These are phyloP conservation scores for Drosophila tropicalis DNA, from an alignment of 1,140 invertebrate genomes.

Conservation along the genomic window DNA sequence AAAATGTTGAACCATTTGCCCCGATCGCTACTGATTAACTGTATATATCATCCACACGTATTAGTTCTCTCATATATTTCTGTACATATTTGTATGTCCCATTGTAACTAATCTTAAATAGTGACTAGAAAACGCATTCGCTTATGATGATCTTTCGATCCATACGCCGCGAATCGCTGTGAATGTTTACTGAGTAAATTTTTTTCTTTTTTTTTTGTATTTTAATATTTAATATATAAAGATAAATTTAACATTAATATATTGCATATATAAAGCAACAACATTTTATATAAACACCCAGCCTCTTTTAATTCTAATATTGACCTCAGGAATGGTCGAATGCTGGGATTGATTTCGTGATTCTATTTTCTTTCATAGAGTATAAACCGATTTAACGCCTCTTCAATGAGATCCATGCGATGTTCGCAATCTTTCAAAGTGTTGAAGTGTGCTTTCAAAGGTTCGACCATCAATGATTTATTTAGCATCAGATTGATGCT, in stretches of 20 bases:
- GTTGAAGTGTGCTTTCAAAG: no score
- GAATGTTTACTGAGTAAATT: constrained; percentile 82
- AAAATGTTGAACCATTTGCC: constrained; percentile 71
- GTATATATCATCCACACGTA: neutral
- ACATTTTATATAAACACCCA: neutral
- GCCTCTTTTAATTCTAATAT: no score
- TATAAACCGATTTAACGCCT: constrained; percentile 63
- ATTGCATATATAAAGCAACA: neutral
- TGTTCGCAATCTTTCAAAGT: no score
- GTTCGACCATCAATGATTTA: no score
- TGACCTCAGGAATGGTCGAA: constrained; percentile 17
- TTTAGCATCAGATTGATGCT: no score
- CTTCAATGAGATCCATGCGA: no score
- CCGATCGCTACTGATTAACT: neutral
- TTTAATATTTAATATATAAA: constrained; percentile 1
- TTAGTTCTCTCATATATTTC: neutral
- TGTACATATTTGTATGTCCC: constrained; percentile 5
- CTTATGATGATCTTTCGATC: constrained; percentile 37
- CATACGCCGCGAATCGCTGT: constrained; percentile 67
- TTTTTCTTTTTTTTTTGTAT: constrained; percentile 16
- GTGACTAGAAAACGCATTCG: constrained; percentile 70
- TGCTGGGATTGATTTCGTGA: neutral
- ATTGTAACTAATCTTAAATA: constrained; percentile 49
- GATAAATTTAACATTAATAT: neutral
- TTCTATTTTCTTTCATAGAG: constrained; percentile 35